These are phyloP conservation scores for Pseudonaja textilis DNA, from an alignment of 2,113 vertebrate genomes.

Conservation along the genomic window DNA sequence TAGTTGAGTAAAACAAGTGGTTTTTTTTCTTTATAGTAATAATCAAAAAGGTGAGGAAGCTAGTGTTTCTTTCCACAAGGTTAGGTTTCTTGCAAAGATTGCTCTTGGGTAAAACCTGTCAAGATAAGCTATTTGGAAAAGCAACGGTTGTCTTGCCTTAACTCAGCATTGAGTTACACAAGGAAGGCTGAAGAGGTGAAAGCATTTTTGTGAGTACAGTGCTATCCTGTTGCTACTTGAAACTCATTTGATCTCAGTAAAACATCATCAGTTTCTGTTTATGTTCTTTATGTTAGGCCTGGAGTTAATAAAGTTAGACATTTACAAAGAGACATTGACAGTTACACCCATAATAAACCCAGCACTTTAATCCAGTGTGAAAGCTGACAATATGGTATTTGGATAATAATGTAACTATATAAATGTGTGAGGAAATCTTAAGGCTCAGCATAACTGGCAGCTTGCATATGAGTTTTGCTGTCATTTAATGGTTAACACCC, in stretches of 20 bases:
- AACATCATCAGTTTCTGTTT: constrained; percentile 51
- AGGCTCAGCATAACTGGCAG: constrained; percentile 34
- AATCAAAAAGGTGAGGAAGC: constrained; percentile 69
- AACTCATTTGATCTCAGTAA: constrained; percentile 53
- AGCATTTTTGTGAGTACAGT: constrained; percentile 52
- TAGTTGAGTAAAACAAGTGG: not conserved
- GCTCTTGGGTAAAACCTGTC: constrained; percentile 64
- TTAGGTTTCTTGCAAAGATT: constrained; percentile 59
- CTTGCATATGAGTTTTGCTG: constrained; percentile 22
- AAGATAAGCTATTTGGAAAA: constrained; percentile 51
- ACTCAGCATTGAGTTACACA: constrained; percentile 65
- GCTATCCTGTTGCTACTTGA: constrained; percentile 64
- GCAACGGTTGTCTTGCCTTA: constrained; percentile 54
- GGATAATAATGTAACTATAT: constrained; percentile 50
- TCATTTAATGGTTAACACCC: constrained; percentile 5
- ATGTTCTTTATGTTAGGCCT: constrained; percentile 42
- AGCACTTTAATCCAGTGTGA: constrained; percentile 39
- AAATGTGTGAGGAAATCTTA: constrained; percentile 50
- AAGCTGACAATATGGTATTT: constrained; percentile 45
- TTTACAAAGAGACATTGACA: constrained; percentile 39
- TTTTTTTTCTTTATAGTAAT: constrained; percentile 60
- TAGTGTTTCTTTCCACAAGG: constrained; percentile 67
- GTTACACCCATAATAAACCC: constrained; percentile 40
- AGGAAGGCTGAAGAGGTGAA: constrained; percentile 55
- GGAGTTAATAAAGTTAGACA: constrained; percentile 34